phyloP scores from a whole-genome alignment of 2,888 invertebrate genomes.

The Cephus spinipes region DNA sequence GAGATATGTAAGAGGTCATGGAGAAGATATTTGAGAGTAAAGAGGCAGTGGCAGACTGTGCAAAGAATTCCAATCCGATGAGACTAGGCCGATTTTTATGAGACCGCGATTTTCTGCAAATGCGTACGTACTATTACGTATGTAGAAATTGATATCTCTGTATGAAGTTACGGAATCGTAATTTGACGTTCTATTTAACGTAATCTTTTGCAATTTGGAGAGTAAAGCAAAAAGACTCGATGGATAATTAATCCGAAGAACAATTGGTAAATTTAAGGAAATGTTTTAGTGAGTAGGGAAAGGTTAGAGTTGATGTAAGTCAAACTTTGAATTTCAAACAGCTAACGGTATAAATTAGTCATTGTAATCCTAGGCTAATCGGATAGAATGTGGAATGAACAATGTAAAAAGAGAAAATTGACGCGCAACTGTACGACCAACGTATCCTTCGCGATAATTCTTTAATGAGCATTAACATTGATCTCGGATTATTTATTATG shows the following conservation, averaged over 20 bases:
- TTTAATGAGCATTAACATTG: neutral
- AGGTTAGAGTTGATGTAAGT: neutral
- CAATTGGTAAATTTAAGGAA: conserved; percentile 26
- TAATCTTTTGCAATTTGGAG: conserved; percentile 33
- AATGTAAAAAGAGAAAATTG: conserved; percentile 2
- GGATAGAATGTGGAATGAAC: conserved; percentile 39
- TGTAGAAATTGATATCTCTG: neutral
- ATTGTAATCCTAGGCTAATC: conserved; percentile 53
- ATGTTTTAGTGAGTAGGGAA: neutral
- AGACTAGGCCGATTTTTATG: neutral
- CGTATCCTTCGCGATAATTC: neutral
- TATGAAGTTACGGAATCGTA: neutral
- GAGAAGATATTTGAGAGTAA: too few relatives aligned
- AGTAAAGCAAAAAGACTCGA: conserved; percentile 27
- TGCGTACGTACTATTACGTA: neutral
- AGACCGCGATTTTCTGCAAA: neutral
- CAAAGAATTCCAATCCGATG: neutral
- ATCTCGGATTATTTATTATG: conserved; percentile 22
- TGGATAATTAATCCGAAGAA: conserved; percentile 13
- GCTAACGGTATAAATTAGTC: conserved; percentile 36
- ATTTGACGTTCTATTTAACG: neutral
- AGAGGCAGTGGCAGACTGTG: too few relatives aligned
- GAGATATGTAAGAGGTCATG: neutral
- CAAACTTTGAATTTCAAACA: neutral
- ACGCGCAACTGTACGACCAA: neutral